Evolutionary conservation across 2,888 invertebrate species (phyloP).

Genomic region (Rotaria socialis): DNA sequence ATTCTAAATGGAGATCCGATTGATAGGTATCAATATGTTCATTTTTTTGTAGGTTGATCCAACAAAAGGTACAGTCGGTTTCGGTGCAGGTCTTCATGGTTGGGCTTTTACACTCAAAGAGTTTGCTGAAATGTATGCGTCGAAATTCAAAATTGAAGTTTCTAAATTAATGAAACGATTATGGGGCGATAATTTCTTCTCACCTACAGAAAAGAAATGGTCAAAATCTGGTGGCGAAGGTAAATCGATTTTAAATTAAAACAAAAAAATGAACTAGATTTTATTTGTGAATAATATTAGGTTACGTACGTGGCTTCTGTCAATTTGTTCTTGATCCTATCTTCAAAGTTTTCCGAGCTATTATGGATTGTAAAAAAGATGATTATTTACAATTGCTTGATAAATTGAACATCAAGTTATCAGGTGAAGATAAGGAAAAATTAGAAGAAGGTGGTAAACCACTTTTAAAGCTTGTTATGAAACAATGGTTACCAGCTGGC

Average conservation of each 20-base stretch:
- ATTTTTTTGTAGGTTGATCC: slow-evolving; percentile 70
- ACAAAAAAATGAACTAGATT: too few relatives aligned
- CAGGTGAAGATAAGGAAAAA: slow-evolving; percentile 82
- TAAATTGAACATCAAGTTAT: slow-evolving; percentile 84
- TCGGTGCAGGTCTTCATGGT: slow-evolving; percentile 97
- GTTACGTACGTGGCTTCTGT: slow-evolving; percentile 77
- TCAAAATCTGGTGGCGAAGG: slow-evolving; percentile 65
- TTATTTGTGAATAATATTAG: too few relatives aligned
- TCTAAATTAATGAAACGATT: slow-evolving; percentile 86
- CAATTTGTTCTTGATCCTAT: slow-evolving; percentile 98
- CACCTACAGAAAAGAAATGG: slow-evolving; percentile 95
- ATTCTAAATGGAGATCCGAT: too few relatives aligned
- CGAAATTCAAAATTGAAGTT: slow-evolving; percentile 86
- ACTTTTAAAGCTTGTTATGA: slow-evolving; percentile 92
- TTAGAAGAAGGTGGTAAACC: slow-evolving; percentile 79
- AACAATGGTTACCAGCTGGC: slow-evolving; percentile 97
- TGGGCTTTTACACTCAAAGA: slow-evolving; percentile 99
- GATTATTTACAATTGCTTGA: slow-evolving; percentile 73
- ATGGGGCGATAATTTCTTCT: slow-evolving; percentile 99
- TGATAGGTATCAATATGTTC: too few relatives aligned
- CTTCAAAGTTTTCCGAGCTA: slow-evolving; percentile 83
- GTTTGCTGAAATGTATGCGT: slow-evolving; percentile 96
- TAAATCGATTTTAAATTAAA: too few relatives aligned
- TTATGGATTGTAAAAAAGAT: slow-evolving; percentile 92
- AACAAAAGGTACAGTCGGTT: slow-evolving; percentile 95